Evolutionary conservation across 2,888 invertebrate species (phyloP), one percentile per base, ranked within the genome.

Genomic region (Baccha elongata): DNA sequence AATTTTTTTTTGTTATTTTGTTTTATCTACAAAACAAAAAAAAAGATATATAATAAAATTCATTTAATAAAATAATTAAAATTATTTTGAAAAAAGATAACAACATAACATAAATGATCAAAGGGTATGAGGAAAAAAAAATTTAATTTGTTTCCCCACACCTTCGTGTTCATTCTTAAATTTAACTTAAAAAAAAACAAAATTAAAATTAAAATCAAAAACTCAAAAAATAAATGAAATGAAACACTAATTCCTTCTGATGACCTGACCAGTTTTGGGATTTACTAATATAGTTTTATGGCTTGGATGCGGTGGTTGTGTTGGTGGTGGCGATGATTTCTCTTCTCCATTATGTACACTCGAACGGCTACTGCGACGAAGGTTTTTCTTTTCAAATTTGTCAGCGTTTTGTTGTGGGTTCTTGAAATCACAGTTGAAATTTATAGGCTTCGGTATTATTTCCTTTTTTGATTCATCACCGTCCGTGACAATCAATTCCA

Each of bases 181-280:
- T 23, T 17, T 46, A 80, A 62, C 68, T 68, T 62, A 74, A 23
- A 42, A 62, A 62, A 50, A 13, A 53, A 55, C 17, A 13, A 55
- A 32, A 23, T 53, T 10, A 48, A 7, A 32, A 52, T 52, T 32
- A 52, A 32, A 40, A 58, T 23, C 21, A 15, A 40, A 53, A 75
- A 15, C 37, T 44, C 55, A 50, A 58, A 50, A 71, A 53, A 71
- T 67, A 50, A 73, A 67, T 81, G 55, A 62, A 86, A 86, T 26
- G 32, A 52, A 67, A 75, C 42, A 85, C 87, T 90, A 89, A 86
- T 89, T 90, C 84, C 89, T 88, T 86, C 87, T 88, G 85, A 89
- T 88, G 86, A 89, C 89, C 88, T 89, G 90, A 89, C 89, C 89
- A 86, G 89, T 90, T 88, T 90, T 90, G 87, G 90, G 88, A 87